These are phyloP conservation scores for Lordiphosa andalusiaca DNA, from an alignment of 2,888 invertebrate species.

Conservation along the genomic window DNA sequence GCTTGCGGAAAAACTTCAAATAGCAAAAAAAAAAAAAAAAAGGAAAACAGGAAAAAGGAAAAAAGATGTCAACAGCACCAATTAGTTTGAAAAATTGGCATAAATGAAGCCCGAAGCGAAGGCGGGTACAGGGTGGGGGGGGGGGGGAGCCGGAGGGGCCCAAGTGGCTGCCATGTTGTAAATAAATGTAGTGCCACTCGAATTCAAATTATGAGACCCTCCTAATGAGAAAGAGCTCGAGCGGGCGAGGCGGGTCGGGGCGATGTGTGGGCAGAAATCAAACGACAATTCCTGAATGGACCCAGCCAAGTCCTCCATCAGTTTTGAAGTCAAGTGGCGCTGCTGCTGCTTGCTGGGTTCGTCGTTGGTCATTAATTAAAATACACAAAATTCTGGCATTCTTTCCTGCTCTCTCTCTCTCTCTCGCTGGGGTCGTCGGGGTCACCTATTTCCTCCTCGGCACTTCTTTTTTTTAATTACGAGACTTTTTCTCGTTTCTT, in stretches of 20 bases:
- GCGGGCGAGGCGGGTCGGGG: too few species aligned
- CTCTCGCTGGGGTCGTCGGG: slow-evolving; percentile 2
- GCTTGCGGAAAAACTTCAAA: slow-evolving; percentile 39
- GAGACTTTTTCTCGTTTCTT: slow-evolving; percentile 11
- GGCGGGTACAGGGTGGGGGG: not conserved
- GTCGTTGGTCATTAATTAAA: slow-evolving; percentile 55
- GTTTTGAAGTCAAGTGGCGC: slow-evolving; percentile 6
- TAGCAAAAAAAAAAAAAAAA: slow-evolving; percentile 12
- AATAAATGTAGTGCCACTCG: slow-evolving; percentile 15
- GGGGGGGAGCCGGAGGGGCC: not conserved
- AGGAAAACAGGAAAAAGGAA: slow-evolving; percentile 25
- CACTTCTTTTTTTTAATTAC: slow-evolving; percentile 36
- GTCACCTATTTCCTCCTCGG: slow-evolving; percentile 9
- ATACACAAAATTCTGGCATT: slow-evolving; percentile 39
- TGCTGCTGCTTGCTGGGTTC: not conserved
- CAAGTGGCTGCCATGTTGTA: slow-evolving; percentile 14
- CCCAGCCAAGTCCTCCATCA: slow-evolving; percentile 6
- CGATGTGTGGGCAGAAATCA: slow-evolving; percentile 16
- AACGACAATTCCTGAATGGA: slow-evolving; percentile 6
- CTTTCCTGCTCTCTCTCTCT: not conserved
- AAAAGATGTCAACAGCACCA: slow-evolving; percentile 79
- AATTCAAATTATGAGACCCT: slow-evolving; percentile 8
- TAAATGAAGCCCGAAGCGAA: slow-evolving; percentile 68
- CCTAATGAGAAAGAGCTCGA: slow-evolving; percentile 7
- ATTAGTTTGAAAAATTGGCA: slow-evolving; percentile 78